Percentiles rank a stretch among this genome's conserved stretches.
Conservation (phyloP, 2,797 vertebrate species). For the Podarcis lilfordi region DNA sequence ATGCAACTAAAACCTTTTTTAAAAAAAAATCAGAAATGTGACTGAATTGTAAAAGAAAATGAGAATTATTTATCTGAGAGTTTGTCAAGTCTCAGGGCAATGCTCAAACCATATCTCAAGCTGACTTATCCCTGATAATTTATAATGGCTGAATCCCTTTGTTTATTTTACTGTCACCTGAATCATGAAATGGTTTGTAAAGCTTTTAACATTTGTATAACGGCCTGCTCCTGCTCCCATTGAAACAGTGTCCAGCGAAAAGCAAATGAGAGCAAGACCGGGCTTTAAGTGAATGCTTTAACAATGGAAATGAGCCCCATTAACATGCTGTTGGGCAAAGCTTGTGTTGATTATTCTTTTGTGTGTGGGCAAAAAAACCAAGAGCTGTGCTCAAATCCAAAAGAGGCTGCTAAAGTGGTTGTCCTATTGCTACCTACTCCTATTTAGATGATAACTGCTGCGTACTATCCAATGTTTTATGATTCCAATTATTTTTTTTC, state of each 20-base stretch:
- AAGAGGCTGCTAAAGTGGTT: conserved; percentile 46
- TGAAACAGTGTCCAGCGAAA: conserved; percentile 56
- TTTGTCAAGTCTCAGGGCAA: conserved; percentile 69
- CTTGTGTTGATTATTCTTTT: conserved; percentile 62
- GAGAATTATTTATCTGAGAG: conserved; percentile 48
- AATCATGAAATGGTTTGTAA: conserved; percentile 76
- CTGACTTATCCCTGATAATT: conserved; percentile 75
- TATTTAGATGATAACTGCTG: conserved; percentile 7
- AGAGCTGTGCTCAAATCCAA: conserved; percentile 63
- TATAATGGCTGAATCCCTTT: conserved; percentile 85
- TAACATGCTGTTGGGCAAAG: conserved; percentile 75
- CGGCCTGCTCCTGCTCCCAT: conserved; percentile 72
- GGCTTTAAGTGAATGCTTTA: conserved; percentile 75
- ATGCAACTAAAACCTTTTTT: conserved; percentile 41
- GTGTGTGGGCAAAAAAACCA: conserved; percentile 56
- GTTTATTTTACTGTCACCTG: conserved; percentile 72
- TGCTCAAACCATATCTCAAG: conserved; percentile 44
- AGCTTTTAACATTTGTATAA: conserved; percentile 70
- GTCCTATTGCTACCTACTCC: conserved; percentile 47
- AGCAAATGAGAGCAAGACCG: conserved; percentile 74
- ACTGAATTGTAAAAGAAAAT: conserved; percentile 67
- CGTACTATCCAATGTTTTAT: conserved; percentile 46
- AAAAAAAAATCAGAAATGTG: conserved; percentile 47
- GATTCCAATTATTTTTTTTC: conserved; percentile 41
- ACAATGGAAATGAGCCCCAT: conserved; percentile 77